Evolutionary conservation across 2,888 invertebrate species (phyloP).

Genomic region (Rhorus exstirpatorius): DNA sequence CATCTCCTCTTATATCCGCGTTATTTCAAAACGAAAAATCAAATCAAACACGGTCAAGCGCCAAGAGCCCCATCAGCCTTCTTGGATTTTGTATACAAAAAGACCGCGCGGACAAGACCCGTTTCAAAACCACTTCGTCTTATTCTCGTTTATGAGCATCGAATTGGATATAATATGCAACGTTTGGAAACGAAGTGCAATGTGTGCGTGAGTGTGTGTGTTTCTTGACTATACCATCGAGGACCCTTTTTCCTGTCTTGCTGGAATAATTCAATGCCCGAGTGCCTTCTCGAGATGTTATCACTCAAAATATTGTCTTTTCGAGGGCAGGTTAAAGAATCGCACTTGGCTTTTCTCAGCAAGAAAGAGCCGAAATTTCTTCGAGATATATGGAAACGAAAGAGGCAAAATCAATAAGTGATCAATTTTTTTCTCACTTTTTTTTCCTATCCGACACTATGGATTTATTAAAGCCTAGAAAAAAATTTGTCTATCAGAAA

Average conservation of each 20-base stretch:
- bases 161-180: background rate
- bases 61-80: conserved; percentile 10
- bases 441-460: background rate
- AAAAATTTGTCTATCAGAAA: no score
- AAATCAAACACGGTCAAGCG: conserved; percentile 60
- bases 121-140: conserved; percentile 11
- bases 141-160: conserved; percentile 7
- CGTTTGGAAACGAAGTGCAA: background rate
- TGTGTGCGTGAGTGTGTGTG: conserved; percentile 19
- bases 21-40: conserved; percentile 64
- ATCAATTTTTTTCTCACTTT: background rate
- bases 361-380: conserved; percentile 14
- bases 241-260: conserved; percentile 51
- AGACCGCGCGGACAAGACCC: conserved; percentile 34
- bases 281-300: conserved; percentile 60
- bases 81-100: conserved; percentile 36
- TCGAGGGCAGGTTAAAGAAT: conserved; percentile 9
- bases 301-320: conserved; percentile 69
- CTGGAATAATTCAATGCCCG: no score
- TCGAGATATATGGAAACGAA: conserved; percentile 26
- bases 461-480: no score
- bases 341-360: conserved; percentile 6
- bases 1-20: conserved; percentile 23
- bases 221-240: conserved; percentile 48
- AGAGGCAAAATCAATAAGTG: background rate